These are phyloP conservation scores for Hirtodrosophila alboralis DNA, from an alignment of 2,888 invertebrate species.

Conservation along the genomic window DNA sequence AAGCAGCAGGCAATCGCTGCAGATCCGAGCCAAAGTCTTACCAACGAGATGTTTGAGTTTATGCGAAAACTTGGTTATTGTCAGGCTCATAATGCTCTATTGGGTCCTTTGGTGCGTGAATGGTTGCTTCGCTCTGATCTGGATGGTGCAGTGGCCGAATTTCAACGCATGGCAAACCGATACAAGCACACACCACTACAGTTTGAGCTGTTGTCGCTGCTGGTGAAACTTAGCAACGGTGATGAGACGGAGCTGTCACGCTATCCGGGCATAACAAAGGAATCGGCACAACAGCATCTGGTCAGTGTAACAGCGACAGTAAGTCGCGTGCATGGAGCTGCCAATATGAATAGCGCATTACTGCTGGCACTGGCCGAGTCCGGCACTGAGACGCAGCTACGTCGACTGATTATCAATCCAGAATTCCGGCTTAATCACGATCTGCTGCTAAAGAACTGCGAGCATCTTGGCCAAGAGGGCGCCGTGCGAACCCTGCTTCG, in stretches of 20 bases:
- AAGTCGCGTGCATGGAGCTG: slow-evolving; percentile 83
- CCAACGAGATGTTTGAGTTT: slow-evolving; percentile 85
- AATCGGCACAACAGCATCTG: slow-evolving; percentile 82
- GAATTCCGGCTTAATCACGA: slow-evolving; percentile 85
- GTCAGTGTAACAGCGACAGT: slow-evolving; percentile 80
- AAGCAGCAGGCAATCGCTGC: slow-evolving; percentile 15
- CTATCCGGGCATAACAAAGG: slow-evolving; percentile 52
- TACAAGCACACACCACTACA: slow-evolving; percentile 88
- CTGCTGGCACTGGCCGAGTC: slow-evolving; percentile 85
- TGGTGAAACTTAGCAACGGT: slow-evolving; percentile 81
- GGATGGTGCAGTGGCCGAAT: slow-evolving; percentile 85
- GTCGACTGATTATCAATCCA: slow-evolving; percentile 85
- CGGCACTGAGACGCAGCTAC: slow-evolving; percentile 84
- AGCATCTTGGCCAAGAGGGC: slow-evolving; percentile 82
- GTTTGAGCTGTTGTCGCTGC: slow-evolving; percentile 86
- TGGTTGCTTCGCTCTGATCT: slow-evolving; percentile 86
- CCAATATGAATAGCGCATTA: slow-evolving; percentile 83
- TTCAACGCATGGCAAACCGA: slow-evolving; percentile 84
- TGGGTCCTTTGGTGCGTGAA: slow-evolving; percentile 87
- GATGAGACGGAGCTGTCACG: slow-evolving; percentile 49
- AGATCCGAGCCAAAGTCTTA: slow-evolving; percentile 79
- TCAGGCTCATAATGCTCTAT: slow-evolving; percentile 85
- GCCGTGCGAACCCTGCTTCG: slow-evolving; percentile 77
- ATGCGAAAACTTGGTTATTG: slow-evolving; percentile 86
- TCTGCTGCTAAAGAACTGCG: slow-evolving; percentile 85